Percentiles rank a stretch among this genome's conserved stretches.
phyloP scores from a whole-genome alignment of 2,113 vertebrate species.

The Perca fluviatilis region DNA sequence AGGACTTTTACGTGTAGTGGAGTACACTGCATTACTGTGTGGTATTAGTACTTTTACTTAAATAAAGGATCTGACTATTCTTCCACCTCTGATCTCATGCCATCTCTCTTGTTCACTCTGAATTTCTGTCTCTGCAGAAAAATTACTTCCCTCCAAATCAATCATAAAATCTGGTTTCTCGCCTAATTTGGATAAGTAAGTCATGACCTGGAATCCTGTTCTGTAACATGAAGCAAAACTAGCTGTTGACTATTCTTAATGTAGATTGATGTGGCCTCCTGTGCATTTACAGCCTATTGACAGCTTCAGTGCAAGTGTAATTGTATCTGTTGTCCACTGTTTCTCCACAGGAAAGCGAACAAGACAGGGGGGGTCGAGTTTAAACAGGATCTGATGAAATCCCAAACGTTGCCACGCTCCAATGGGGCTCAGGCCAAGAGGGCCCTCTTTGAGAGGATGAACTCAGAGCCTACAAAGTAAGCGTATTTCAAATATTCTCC shows the following conservation, averaged over 20 bases:
- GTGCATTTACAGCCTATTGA: not conserved
- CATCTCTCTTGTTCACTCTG: not conserved
- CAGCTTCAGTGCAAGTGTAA: not conserved
- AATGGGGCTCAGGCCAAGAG: slow-evolving; percentile 88
- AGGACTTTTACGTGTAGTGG: too few relatives aligned
- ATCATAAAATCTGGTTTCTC: slow-evolving; percentile 77
- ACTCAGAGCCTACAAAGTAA: slow-evolving; percentile 88
- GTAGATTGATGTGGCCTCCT: not conserved
- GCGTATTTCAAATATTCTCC: slow-evolving; percentile 1
- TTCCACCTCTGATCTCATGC: not conserved
- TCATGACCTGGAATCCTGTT: not conserved
- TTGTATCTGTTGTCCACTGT: not conserved
- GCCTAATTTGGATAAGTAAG: slow-evolving; percentile 75
- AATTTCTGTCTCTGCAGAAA: slow-evolving; percentile 78
- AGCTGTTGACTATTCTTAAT: not conserved
- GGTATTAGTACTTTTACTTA: too few relatives aligned
- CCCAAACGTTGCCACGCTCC: slow-evolving; percentile 88
- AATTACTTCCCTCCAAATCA: slow-evolving; percentile 80
- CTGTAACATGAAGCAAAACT: not conserved
- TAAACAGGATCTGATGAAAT: slow-evolving; percentile 86
- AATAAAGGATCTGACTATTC: too few relatives aligned
- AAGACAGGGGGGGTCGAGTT: slow-evolving; percentile 52
- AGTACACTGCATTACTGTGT: too few relatives aligned
- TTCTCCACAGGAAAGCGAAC: slow-evolving; percentile 62
- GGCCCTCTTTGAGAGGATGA: slow-evolving; percentile 90